These are phyloP conservation scores for Gobiocypris rarus DNA, from an alignment of 2,113 vertebrate genomes.

Conservation along the genomic window DNA sequence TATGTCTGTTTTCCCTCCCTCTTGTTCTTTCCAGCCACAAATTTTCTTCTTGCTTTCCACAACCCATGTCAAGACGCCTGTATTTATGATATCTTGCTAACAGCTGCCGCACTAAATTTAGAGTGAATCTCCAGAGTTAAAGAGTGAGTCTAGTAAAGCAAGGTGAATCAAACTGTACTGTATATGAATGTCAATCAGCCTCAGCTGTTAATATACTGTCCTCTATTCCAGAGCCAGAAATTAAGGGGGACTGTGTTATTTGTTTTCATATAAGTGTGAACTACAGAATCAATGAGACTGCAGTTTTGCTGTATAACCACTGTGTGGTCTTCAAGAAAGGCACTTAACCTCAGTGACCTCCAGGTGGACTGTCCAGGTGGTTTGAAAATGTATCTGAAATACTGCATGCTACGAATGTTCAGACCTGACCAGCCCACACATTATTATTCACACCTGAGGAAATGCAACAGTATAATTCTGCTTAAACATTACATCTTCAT, in stretches of 20 bases:
- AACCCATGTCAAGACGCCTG: constrained; percentile 52
- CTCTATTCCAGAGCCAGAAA: background rate
- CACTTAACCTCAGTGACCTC: constrained; percentile 1
- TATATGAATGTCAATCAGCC: background rate
- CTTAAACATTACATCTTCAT: background rate
- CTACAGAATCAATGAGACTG: background rate
- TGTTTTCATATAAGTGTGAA: background rate
- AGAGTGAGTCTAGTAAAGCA: background rate
- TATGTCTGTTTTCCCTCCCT: constrained; percentile 52
- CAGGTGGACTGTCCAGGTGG: background rate
- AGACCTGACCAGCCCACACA: background rate
- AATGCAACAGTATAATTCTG: background rate
- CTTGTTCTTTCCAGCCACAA: constrained; percentile 69
- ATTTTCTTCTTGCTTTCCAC: constrained; percentile 63
- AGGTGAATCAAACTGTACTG: background rate
- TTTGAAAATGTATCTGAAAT: background rate
- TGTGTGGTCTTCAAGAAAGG: constrained; percentile 9
- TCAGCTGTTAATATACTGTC: background rate
- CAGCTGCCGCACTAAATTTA: constrained; percentile 70
- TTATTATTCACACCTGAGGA: background rate
- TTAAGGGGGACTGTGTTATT: background rate
- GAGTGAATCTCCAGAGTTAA: constrained; percentile 26
- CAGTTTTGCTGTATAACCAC: background rate
- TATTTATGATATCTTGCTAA: constrained; percentile 68
- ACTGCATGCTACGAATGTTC: background rate